Evolutionary conservation across 2,888 invertebrate species (phyloP), one percentile per base, ranked within the genome.

Genomic region (Caenorhabditis zanzibari): DNA sequence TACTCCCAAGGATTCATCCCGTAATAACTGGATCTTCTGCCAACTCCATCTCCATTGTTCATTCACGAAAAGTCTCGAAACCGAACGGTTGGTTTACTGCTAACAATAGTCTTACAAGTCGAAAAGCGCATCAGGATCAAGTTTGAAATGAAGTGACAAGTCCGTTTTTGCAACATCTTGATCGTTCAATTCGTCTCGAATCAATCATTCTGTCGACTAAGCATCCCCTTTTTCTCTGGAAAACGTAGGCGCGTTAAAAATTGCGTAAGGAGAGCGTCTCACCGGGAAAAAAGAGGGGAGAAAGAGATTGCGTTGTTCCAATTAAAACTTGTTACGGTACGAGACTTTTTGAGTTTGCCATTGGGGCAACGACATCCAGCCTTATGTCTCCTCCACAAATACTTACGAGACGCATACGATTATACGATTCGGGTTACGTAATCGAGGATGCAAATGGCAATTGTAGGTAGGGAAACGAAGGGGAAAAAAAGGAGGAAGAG

Each of bases 311-410:
- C 77, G 71, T 77, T 76, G 68, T 77, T 77, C 77, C 77, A 77
- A 77, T 77, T 77, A 77, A 77, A 77, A 77, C 77, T 77, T 71
- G 77, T 71, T 77, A 77, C 77, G 77, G 77, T 77, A 77, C 77
- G 77, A 77, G 77, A 77, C 77, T 77, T 77, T 77, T 71, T 77
- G 77, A 63, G 68, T 71, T 63, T 77, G 59, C 61, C 69, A 54
- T 69, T 35, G 61, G 49, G 61, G 47, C 28, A 59, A 35, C 76
- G 38, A 76, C 59, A 38, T 32, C 68, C 47, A 47, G 19, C 38
- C 47, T 32, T 61, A 77, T 69, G 61, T 69, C 77, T 77, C 61
- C 76, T 44, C 47, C 19, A 19, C 19, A 47, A 47, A 71, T 77
- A 68, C 54, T 54, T 38, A 71, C 59, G 77, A 77, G 69, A 76